Conservation (phyloP, 2,113 vertebrate genomes). For the Semnopithecus entellus region DNA sequence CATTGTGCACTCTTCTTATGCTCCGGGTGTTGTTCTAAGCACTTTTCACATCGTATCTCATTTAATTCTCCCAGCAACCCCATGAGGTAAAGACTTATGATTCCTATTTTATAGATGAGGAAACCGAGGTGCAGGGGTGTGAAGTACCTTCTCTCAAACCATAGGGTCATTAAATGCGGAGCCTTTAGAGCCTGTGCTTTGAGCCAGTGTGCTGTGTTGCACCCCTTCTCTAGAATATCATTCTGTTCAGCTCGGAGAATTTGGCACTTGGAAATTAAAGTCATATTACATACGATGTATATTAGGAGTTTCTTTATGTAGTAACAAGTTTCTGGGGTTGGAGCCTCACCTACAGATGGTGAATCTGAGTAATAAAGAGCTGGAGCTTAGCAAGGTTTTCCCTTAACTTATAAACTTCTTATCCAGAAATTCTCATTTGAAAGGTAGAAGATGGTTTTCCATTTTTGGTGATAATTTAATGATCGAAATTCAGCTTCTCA, state of each 20-base stretch:
- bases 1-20: background rate
- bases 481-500: background rate
- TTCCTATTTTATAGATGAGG: background rate
- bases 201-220: background rate
- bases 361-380: background rate
- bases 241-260: background rate
- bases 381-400: background rate
- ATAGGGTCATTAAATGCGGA: background rate
- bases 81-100: background rate
- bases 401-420: background rate
- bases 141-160: background rate
- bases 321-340: background rate
- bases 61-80: background rate
- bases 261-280: background rate
- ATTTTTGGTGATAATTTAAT: conserved; percentile 5
- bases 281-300: background rate
- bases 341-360: background rate
- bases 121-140: background rate
- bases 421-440: background rate
- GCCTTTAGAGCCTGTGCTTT: background rate
- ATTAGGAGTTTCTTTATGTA: background rate
- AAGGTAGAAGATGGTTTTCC: background rate
- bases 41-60: background rate
- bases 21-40: background rate
- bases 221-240: background rate